These are phyloP conservation scores for Laterallus jamaicensis DNA, from an alignment of 2,113 vertebrate species.

Conservation along the genomic window DNA sequence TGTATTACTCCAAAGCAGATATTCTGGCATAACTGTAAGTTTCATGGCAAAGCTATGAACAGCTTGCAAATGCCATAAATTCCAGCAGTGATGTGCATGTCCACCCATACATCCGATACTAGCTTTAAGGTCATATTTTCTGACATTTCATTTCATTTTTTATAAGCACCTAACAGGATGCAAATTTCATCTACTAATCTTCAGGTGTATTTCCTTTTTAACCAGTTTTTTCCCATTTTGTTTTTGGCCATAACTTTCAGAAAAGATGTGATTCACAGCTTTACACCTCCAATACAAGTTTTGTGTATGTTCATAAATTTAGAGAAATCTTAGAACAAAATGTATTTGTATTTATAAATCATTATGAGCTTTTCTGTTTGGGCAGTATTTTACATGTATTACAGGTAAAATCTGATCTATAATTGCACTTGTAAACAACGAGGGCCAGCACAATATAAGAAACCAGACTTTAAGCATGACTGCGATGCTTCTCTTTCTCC, in stretches of 20 bases:
- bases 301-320: background rate
- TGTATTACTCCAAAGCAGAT: background rate
- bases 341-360: background rate
- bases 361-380: background rate
- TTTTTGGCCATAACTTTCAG: background rate
- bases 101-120: background rate
- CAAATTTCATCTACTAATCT: background rate
- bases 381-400: background rate
- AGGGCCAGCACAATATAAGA: background rate
- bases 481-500: slow-evolving; percentile 25
- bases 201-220: background rate
- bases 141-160: background rate
- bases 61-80: background rate
- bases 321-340: background rate
- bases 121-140: background rate
- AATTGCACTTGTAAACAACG: background rate
- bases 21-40: background rate
- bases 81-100: background rate
- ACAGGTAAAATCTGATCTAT: background rate
- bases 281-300: background rate
- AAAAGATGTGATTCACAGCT: background rate
- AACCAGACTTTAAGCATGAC: background rate
- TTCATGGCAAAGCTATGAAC: background rate
- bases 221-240: background rate
- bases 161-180: background rate